Conservation (phyloP, 2,113 vertebrate species). For the Harpagus bidentatus region DNA sequence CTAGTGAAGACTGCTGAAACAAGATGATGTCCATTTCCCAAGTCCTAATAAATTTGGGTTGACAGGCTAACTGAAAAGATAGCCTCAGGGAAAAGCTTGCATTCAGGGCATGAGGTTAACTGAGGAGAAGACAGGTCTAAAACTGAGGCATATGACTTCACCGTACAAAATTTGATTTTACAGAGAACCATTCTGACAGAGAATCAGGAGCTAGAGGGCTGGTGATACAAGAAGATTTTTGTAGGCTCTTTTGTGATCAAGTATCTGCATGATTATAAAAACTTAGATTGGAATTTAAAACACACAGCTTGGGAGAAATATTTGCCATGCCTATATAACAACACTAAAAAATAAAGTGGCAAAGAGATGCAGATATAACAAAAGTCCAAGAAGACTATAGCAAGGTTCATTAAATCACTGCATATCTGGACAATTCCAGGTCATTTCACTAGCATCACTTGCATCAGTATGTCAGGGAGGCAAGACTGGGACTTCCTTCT, state of each 20-base stretch:
- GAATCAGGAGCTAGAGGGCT: neutral
- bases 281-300: neutral
- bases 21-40: slow-evolving; percentile 40
- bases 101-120: slow-evolving; percentile 55
- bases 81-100: neutral
- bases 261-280: neutral
- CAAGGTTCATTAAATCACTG: neutral
- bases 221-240: slow-evolving; percentile 8
- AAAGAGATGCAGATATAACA: neutral
- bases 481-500: neutral
- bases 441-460: neutral
- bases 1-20: neutral
- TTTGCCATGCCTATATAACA: neutral
- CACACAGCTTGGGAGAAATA: neutral
- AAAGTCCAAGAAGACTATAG: neutral
- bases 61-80: slow-evolving; percentile 42
- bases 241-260: neutral
- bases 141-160: slow-evolving; percentile 50
- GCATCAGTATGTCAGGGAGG: neutral
- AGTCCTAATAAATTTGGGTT: slow-evolving; percentile 33
- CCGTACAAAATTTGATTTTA: slow-evolving; percentile 26
- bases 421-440: neutral
- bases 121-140: slow-evolving; percentile 50
- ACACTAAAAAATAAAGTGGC: neutral
- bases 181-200: neutral